Evolutionary conservation across 2,113 vertebrate species (phyloP).

Genomic region (Pelvicachromis taeniatus): DNA sequence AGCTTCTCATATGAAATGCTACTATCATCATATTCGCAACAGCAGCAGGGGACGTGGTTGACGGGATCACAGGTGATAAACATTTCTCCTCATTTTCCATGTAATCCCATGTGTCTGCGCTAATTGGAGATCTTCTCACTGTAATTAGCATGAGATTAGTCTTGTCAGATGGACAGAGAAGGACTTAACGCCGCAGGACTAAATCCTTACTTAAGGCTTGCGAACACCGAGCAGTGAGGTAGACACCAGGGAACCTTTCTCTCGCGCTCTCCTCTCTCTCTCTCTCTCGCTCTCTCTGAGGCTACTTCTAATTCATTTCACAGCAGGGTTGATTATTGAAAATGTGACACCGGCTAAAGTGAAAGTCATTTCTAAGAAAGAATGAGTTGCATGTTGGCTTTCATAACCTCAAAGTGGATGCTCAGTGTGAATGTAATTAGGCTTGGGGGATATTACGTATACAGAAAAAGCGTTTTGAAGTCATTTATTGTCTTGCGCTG

Average conservation of each 20-base stretch:
- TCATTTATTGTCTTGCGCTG: neutral
- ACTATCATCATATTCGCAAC: neutral
- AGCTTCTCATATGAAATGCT: neutral
- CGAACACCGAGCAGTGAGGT: conserved; percentile 10
- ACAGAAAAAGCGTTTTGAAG: neutral
- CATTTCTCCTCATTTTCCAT: conserved; percentile 54
- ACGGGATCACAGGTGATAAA: conserved; percentile 53
- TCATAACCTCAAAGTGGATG: neutral
- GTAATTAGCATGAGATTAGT: conserved; percentile 66
- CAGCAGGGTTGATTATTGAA: neutral
- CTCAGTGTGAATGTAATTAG: neutral
- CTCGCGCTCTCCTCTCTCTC: neutral
- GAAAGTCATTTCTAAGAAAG: conserved; percentile 5
- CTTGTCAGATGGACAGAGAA: conserved; percentile 60
- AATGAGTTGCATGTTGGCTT: neutral
- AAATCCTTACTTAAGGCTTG: conserved; percentile 45
- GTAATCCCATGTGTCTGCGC: conserved; percentile 34
- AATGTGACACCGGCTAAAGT: conserved; percentile 12
- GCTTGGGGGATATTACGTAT: neutral
- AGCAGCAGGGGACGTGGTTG: neutral
- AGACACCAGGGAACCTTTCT: neutral
- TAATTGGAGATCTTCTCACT: conserved; percentile 56
- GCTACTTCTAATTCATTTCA: conserved; percentile 26
- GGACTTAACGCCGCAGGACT: conserved; percentile 35
- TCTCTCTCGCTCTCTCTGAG: neutral